These are phyloP conservation scores for Rhabditoides inermis DNA, from an alignment of 2,888 invertebrate genomes.

Conservation along the genomic window DNA sequence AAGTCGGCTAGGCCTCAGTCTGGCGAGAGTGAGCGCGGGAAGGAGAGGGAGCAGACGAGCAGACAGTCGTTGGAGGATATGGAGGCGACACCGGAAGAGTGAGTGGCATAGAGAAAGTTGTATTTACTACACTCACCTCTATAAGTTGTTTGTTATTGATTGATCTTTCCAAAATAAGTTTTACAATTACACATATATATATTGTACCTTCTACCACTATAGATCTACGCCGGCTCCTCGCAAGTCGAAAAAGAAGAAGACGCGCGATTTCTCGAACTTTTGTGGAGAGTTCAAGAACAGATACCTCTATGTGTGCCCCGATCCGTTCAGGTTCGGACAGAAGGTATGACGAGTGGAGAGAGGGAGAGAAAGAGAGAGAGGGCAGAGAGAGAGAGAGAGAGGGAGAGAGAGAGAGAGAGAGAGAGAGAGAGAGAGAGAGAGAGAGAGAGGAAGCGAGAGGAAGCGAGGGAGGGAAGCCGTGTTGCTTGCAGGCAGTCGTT, in stretches of 20 bases:
- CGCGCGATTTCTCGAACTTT: slow-evolving; percentile 26
- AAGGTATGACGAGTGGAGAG: slow-evolving; percentile 12
- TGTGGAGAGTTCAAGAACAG: slow-evolving; percentile 47
- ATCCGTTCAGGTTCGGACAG: slow-evolving; percentile 39
- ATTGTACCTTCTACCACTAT: not conserved
- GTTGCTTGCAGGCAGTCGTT: slow-evolving; percentile 34
- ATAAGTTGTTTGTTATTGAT: not conserved
- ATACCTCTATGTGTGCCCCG: slow-evolving; percentile 47
- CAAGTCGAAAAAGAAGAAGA: slow-evolving; percentile 12
- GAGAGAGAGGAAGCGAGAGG: too few relatives aligned
- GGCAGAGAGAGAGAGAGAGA: too few relatives aligned
- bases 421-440: too few relatives aligned
- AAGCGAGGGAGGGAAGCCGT: not conserved
- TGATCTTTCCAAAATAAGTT: not conserved
- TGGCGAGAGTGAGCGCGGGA: not conserved
- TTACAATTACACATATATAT: not conserved
- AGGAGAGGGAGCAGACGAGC: not conserved
- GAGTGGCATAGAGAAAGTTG: not conserved
- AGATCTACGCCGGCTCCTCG: not conserved
- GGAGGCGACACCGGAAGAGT: too few relatives aligned
- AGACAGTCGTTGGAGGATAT: too few relatives aligned
- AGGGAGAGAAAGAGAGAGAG: not conserved
- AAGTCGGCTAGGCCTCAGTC: too few relatives aligned
- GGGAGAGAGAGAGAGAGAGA: not conserved
- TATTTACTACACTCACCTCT: not conserved